Evolutionary conservation across 2,113 vertebrate species (phyloP), one percentile per base, ranked within the genome.

Genomic region (Arvicanthis niloticus): DNA sequence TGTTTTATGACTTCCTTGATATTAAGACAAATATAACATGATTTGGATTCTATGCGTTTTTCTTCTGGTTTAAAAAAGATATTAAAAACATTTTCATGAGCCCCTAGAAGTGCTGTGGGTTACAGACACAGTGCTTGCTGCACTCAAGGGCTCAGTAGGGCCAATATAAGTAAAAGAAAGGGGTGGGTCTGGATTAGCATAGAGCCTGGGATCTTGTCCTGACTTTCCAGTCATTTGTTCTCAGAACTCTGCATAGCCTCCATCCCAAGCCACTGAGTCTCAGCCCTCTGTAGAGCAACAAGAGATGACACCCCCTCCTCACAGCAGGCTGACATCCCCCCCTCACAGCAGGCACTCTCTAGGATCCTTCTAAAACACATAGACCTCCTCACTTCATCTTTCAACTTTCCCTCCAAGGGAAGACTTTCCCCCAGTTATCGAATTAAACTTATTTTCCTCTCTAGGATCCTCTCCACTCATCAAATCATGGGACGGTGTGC

Each of bases 401-500:
- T 60, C 75, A 72, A 76, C 86, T 97, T 84, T 87, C 48, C 24
- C 89, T 88, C 97, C 48, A 15, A 53, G 82, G 95, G 90, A 91
- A 96, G 93, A 21, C 81, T 93, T 97, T 97, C 45, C 56, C 22
- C 65, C n/a, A 97, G 89, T 95, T 95, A 93, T 88, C 82, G 37
- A 85, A 93, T 97, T 96, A 96, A 96, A 97, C 97, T 97, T 97
- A 80, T 96, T 21, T 94, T 91, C 70, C 96, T 87, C 85, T 95
- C 96, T 93, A 96, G 48, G 76, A 95, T 93, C 92, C 97, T 93
- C 92, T 97, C 95, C 93, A 96, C 94, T 97, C 90, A 95, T 97
- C 98, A 80, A 2, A 21, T 97, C 97, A 96, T 62, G 88, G 91
- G 93, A 96, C 95, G 86, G 89, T 31, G 17, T 98, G 96, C 95